A percentile compares a stretch with the other conserved stretches of the same genome.
Conservation (phyloP, 1,140 invertebrate genomes). For the Drosophila ironensis region DNA sequence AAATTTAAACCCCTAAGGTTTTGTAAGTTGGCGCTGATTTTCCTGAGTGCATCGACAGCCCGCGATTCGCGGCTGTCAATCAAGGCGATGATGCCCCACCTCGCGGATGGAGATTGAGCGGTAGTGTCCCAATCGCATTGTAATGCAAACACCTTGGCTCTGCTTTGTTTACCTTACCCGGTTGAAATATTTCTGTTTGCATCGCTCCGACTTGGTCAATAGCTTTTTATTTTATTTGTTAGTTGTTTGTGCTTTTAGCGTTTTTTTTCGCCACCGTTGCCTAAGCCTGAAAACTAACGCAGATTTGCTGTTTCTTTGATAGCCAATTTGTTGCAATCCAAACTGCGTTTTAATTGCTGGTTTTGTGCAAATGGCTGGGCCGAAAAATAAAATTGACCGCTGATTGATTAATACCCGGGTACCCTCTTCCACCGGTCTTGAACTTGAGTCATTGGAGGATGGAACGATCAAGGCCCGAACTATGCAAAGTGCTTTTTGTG, state of each 20-base stretch:
- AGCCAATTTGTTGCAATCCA: conserved; percentile 47
- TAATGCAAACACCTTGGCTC: conserved; percentile 61
- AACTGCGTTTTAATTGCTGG: conserved; percentile 62
- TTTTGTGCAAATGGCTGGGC: conserved; percentile 44
- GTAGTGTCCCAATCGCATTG: conserved; percentile 39
- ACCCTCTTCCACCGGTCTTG: conserved; percentile 31
- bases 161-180: conserved; percentile 34
- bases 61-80: conserved; percentile 52
- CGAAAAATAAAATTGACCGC: conserved; percentile 12
- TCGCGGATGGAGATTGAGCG: background rate
- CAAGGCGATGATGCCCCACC: conserved; percentile 15
- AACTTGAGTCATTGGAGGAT: conserved; percentile 34
- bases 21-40: too few species aligned
- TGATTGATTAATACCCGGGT: conserved; percentile 40
- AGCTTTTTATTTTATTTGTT: conserved; percentile 17
- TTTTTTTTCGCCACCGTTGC: conserved; percentile 26
- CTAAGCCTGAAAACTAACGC: conserved; percentile 7
- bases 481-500: conserved; percentile 42
- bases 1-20: too few species aligned
- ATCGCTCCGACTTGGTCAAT: conserved; percentile 58
- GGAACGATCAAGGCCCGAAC: conserved; percentile 20
- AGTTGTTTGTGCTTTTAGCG: too few species aligned
- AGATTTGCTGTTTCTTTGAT: conserved; percentile 21
- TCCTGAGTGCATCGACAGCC: conserved; percentile 8
- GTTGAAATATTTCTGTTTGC: conserved; percentile 49